phyloP scores from a whole-genome alignment of 1,140 invertebrate genomes.

The Hyphantria cunea region DNA sequence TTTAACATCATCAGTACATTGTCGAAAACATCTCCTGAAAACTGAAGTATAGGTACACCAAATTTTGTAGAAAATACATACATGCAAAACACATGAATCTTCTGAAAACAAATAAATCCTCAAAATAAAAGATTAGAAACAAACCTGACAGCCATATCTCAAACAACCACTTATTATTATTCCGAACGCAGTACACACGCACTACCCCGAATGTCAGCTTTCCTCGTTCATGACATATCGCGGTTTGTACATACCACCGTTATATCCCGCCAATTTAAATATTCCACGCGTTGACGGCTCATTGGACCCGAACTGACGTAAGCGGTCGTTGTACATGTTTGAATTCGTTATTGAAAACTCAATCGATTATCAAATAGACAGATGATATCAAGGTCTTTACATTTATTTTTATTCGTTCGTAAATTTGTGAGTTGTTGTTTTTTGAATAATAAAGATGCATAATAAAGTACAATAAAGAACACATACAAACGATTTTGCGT shows the following conservation, averaged over 20 bases:
- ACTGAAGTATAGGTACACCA: no score
- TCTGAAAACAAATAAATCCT: not conserved
- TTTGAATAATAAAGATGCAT: no score
- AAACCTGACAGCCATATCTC: not conserved
- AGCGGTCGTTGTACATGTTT: not conserved
- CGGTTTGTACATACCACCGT: slow-evolving; percentile 6
- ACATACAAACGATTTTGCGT: no score
- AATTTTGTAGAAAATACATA: no score
- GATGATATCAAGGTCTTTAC: no score
- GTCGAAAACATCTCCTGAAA: no score
- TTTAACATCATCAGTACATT: no score
- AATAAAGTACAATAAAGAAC: no score
- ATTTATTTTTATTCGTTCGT: no score
- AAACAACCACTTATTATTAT: slow-evolving; percentile 11
- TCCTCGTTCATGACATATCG: slow-evolving; percentile 9
- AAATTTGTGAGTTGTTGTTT: no score
- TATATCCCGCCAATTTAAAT: slow-evolving; percentile 20
- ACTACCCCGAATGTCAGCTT: slow-evolving; percentile 24
- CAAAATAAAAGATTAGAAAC: slow-evolving; percentile 1
- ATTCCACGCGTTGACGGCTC: slow-evolving; percentile 16
- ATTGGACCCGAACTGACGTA: slow-evolving; percentile 16
- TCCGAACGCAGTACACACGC: slow-evolving; percentile 12
- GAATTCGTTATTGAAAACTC: slow-evolving; percentile 18
- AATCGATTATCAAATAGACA: slow-evolving; percentile 8
- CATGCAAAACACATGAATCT: no score